These are phyloP conservation scores for Urechis unicinctus DNA, from an alignment of 2,888 invertebrate genomes.

Conservation along the genomic window DNA sequence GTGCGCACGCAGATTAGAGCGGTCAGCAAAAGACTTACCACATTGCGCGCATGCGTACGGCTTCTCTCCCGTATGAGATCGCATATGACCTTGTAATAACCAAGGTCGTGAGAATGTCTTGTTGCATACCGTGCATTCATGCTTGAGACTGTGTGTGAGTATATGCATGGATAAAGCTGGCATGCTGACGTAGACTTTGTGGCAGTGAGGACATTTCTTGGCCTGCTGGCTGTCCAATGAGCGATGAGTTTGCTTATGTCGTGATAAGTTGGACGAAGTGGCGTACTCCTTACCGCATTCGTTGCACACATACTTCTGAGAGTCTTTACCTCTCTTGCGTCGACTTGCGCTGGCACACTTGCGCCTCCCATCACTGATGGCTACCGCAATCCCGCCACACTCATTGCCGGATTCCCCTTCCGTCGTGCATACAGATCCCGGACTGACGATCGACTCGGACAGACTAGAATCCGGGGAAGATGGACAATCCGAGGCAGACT, in stretches of 20 bases:
- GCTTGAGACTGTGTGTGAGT: slow-evolving; percentile 87
- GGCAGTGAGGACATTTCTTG: slow-evolving; percentile 90
- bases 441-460: too few relatives aligned
- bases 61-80: slow-evolving; percentile 68
- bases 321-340: too few relatives aligned
- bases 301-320: slow-evolving; percentile 74
- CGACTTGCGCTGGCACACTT: too few relatives aligned
- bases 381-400: too few relatives aligned
- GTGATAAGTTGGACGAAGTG: slow-evolving; percentile 80
- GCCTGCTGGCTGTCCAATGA: slow-evolving; percentile 88
- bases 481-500: too few relatives aligned
- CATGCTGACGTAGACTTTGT: slow-evolving; percentile 95
- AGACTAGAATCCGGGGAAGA: too few relatives aligned
- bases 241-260: slow-evolving; percentile 86
- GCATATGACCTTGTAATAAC: slow-evolving; percentile 60
- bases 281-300: slow-evolving; percentile 90
- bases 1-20: slow-evolving; percentile 80
- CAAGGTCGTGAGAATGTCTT: slow-evolving; percentile 97
- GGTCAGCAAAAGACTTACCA: slow-evolving; percentile 89
- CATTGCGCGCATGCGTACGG: slow-evolving; percentile 90
- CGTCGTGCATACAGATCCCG: too few relatives aligned
- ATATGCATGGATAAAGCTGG: slow-evolving; percentile 90
- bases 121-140: slow-evolving; percentile 86
- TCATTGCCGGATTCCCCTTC: too few relatives aligned
- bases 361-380: too few relatives aligned